Evolutionary conservation across 1,140 invertebrate species (phyloP), one percentile per base, ranked within the genome.

Genomic region (Diorhabda elongata): DNA sequence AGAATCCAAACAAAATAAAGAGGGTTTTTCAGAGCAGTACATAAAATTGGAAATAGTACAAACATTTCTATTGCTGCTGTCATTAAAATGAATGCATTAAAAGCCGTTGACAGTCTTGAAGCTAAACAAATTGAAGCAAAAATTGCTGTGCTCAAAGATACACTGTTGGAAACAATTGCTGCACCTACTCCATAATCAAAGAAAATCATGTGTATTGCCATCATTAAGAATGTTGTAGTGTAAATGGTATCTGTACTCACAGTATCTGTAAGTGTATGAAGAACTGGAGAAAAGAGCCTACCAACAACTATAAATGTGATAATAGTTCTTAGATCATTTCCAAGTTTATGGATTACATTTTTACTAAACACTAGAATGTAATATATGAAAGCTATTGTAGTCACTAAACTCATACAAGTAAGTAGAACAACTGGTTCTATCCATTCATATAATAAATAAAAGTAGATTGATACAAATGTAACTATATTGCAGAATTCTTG

Each of bases 231-330:
- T 41, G 94, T 89, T 84, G 91, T 95, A 2, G 93, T 92, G 77
- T 98, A 98, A 78, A 98, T 98, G 2, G 96, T 98, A 80, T 99
- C 96, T 2, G 96, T 98, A 77, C 95, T 97, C 1, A 98, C 92
- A 0, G 95, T 96, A 80, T 97, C 93, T 0, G 97, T 98, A 45
- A 98, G 83, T 0, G 94, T 98, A 81, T 97, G 94, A n/a, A 98
- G 82, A 42, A 98, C 87, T 0, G 96, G 95, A 0, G 94, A 96
- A 60, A 97, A 85, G 56, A 94, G 85, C 76, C 92, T 95, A 42
- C 92, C 92, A 78, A 96, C 91, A 0, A 90, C 85, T 3, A 95
- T 78, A 79, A 95, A 97, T 42, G 93, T 90, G 64, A 92, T 77
- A 0, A 91, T 84, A 3, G 89, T 92, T 80, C 89, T 57, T 4